Conservation (phyloP, 2,888 invertebrate species). For the Tinea pellionella region DNA sequence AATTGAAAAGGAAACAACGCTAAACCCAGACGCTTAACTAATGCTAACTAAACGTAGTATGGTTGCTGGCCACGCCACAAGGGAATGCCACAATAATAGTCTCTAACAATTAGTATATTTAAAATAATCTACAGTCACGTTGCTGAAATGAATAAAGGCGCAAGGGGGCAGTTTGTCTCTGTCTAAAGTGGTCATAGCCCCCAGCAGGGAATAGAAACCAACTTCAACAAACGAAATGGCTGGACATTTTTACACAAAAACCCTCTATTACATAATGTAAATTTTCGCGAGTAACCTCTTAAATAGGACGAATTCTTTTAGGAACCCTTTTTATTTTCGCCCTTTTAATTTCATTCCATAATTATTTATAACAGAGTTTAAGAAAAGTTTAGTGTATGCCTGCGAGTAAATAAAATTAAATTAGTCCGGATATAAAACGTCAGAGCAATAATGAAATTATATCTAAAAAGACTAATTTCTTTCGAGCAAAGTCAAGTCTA, state of each 20-base stretch:
- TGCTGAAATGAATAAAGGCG: neutral
- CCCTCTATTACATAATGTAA: neutral
- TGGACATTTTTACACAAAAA: neutral
- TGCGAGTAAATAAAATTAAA: neutral
- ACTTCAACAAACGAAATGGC: neutral
- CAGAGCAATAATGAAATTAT: neutral
- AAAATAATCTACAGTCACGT: slow-evolving; percentile 3
- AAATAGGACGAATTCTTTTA: neutral
- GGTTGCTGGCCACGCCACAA: neutral
- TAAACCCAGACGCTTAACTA: neutral
- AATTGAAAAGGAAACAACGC: neutral
- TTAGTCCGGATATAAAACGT: neutral
- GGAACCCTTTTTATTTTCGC: neutral
- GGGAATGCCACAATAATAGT: neutral
- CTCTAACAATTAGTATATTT: neutral
- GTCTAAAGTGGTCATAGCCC: neutral
- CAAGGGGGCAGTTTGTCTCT: neutral
- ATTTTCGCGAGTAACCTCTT: neutral
- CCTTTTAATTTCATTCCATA: neutral
- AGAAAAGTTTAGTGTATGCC: neutral
- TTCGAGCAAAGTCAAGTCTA: neutral
- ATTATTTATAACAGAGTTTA: neutral
- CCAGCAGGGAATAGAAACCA: neutral
- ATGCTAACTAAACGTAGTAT: neutral
- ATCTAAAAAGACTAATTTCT: neutral